Percentiles rank a stretch among this genome's conserved stretches.
phyloP scores from a whole-genome alignment of 2,888 invertebrate species.

The Formica aserva region DNA sequence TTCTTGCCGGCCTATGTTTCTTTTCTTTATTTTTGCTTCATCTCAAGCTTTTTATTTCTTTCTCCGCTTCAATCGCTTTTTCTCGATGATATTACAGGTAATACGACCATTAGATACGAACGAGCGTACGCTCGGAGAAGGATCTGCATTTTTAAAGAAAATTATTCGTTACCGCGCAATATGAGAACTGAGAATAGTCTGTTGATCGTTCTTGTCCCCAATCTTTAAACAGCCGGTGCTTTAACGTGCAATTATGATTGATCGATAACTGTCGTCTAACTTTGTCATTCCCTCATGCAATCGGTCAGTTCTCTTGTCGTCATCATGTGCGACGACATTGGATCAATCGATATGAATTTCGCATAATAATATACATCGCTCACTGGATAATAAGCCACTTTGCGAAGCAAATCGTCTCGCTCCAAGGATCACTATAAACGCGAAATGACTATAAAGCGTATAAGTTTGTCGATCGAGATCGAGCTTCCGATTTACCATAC shows the following conservation, averaged over 20 bases:
- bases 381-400: neutral
- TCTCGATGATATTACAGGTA: slow-evolving; percentile 7
- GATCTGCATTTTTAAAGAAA: slow-evolving; percentile 22
- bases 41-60: neutral
- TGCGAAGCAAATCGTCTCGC: neutral
- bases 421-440: neutral
- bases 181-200: neutral
- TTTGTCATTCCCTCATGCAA: neutral
- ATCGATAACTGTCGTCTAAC: slow-evolving; percentile 1
- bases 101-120: slow-evolving; percentile 8
- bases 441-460: neutral
- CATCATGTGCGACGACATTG: slow-evolving; percentile 23
- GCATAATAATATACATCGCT: neutral
- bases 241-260: slow-evolving; percentile 24
- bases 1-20: neutral
- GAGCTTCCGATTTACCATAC: slow-evolving; percentile 31
- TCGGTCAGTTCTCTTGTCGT: slow-evolving; percentile 2
- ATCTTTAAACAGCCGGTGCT: neutral
- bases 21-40: neutral
- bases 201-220: slow-evolving; percentile 22
- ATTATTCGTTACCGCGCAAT: neutral
- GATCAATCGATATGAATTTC: slow-evolving; percentile 27
- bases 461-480: slow-evolving; percentile 17
- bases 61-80: neutral
- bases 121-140: neutral